Percentiles rank a stretch among this genome's conserved stretches.
Conservation (phyloP, 2,888 invertebrate genomes). For the Lapara coniferarum region DNA sequence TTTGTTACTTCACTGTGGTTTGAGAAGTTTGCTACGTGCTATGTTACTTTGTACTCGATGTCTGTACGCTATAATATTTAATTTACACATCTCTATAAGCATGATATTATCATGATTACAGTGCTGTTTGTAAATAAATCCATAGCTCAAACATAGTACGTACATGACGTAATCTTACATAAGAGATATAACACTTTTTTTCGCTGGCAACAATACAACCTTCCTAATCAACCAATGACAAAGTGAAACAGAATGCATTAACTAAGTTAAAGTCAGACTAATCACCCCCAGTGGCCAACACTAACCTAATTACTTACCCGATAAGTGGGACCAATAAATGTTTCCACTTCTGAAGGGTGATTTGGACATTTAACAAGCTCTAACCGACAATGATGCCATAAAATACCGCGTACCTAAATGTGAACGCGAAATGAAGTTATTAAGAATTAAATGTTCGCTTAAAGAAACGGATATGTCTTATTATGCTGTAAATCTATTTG, state of each 20-base stretch:
- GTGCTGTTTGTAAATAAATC: no score
- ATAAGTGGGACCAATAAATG: conserved; percentile 53
- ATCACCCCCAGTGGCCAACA: conserved; percentile 66
- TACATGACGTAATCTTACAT: no score
- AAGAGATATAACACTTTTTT: no score
- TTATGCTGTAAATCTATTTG: conserved; percentile 17
- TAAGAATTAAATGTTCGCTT: background rate
- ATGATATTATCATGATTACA: no score
- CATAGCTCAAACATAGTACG: no score
- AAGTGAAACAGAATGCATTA: conserved; percentile 49
- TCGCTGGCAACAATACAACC: background rate
- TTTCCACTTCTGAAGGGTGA: conserved; percentile 22
- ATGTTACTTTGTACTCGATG: background rate
- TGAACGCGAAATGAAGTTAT: background rate
- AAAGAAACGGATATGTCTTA: conserved; percentile 1
- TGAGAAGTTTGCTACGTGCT: background rate
- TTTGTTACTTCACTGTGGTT: background rate
- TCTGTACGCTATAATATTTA: no score
- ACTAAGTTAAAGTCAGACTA: conserved; percentile 62
- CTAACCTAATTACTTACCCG: conserved; percentile 74
- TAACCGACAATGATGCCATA: conserved; percentile 19
- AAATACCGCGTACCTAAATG: background rate
- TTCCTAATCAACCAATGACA: conserved; percentile 35
- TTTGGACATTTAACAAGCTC: conserved; percentile 12
- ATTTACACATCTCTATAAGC: no score